Base-by-base conservation (phyloP, 1,140 invertebrate genomes). In the Cyclargus thomasi region DNA sequence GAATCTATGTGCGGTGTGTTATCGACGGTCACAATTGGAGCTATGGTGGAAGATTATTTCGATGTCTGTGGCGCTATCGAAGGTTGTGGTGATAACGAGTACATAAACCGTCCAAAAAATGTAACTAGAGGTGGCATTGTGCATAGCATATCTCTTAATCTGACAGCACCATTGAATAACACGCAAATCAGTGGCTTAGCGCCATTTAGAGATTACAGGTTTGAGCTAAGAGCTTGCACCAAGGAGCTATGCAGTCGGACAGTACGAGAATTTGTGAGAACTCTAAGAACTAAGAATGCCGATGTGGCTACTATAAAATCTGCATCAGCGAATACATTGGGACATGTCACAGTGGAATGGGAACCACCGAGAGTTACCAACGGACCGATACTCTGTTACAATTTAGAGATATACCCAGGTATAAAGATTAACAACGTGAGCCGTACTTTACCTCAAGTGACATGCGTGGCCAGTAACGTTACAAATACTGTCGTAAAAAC, bases 1-100 rank as follows among this genome's bases (percentile, higher is more conserved):
- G 85, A 87, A 70, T 82, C 82, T 6, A 87, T 81, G 79, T 90
- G 87, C 69, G 84, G 83, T 1, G 68, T 87, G 5, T 62, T 86
- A 18, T 85, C 86, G 1, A 74, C 74, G 6, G 76, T 78, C 3
- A 80, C 82, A n/a, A 68, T 72, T 53, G 85, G 83, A 10, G 78
- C 81, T 0, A 72, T 89, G 70, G 77, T 82, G 11, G 83, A 90
- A 68, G 85, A 88, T 18, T 69, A 82, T 66, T 86, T 90, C 67
- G 85, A 90, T 65, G 70, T 86, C 20, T 88, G 83, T 29, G 76
- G 74, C 68, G 66, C 65, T 20, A 72, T 74, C 6, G 67, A 69
- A 35, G 76, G 70, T 8, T 86, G 81, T 11, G 17, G 17, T 64
- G 74, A 83, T n/a, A 21, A 68, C 23, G 65, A 77, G 22, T 65